phyloP scores from a whole-genome alignment of 2,888 invertebrate genomes.

The Dasypolia templi region DNA sequence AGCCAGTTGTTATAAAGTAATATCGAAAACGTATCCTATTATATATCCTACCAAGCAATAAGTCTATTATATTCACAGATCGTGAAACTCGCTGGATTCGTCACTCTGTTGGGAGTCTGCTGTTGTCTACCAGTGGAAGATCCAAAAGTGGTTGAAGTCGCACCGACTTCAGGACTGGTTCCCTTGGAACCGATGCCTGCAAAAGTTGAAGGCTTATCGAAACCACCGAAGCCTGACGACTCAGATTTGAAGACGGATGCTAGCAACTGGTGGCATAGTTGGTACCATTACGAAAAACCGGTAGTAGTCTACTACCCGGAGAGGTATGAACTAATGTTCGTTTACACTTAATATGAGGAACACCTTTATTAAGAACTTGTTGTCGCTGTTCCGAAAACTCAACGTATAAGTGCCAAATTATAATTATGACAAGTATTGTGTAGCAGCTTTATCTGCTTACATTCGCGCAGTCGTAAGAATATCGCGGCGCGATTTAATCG shows the following conservation, averaged over 20 bases:
- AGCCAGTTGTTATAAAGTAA: neutral
- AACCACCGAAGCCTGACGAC: conserved; percentile 19
- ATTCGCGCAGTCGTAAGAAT: too few species aligned
- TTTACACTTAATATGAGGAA: neutral
- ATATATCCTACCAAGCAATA: too few species aligned
- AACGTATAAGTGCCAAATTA: neutral
- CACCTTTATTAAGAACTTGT: neutral
- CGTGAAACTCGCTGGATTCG: conserved; percentile 39
- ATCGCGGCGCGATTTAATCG: too few species aligned
- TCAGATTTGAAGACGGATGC: conserved; percentile 56
- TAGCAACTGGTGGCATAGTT: conserved; percentile 49
- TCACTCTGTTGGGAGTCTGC: conserved; percentile 50
- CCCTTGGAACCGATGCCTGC: conserved; percentile 4
- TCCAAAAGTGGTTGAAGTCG: neutral
- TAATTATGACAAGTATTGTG: neutral
- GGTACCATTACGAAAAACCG: conserved; percentile 36
- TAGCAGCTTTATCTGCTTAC: too few species aligned
- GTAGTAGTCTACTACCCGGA: conserved; percentile 12
- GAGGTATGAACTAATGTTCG: conserved; percentile 15
- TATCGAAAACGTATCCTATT: neutral
- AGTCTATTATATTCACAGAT: conserved; percentile 32
- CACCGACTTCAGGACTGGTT: neutral
- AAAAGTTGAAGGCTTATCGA: neutral
- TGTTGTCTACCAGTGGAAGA: conserved; percentile 47
- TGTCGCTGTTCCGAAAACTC: neutral